Base-by-base conservation (phyloP, 2,797 vertebrate species). In the Spizella passerina region DNA sequence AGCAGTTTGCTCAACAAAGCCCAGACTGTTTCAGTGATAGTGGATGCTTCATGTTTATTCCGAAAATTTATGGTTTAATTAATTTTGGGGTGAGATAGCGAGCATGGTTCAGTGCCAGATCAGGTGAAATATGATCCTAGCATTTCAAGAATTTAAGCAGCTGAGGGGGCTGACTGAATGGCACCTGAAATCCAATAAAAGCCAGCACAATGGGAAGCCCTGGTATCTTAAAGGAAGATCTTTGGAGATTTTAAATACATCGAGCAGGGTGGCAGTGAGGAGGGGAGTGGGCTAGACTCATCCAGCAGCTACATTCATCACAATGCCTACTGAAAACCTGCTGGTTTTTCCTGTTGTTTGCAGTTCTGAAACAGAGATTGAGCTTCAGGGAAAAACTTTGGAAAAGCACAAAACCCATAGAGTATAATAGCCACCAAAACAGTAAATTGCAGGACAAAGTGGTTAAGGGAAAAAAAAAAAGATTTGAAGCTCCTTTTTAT, bases 11-110 rank as follows among this genome's bases (percentile, higher is more conserved):
- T 66, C 92, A 92, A 97, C 95, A 96, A 96, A 94, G 75, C 52
- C 53, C 56, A 83, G 84, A 93, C 88, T 93, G 91, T 97, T 94
- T 94, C 87, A 94, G 65, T 77, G 93, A 83, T 86, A 87, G 78
- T 85, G 77, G 88, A 90, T 71, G 88, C 80, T 92, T 65, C 83
- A 52, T 88, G 86, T 90, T 96, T 90, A 73, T 66, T 95, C 96
- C 2, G 61, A 94, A 94, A 96, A 97, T 95, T 95, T 84, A 96
- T 84, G 86, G 88, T 94, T 96, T 96, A 93, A 96, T 97, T 96
- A 97, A 97, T 95, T 91, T 91, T 86, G 82, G 85, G 86, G 93
- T 91, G 82, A 95, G 95, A 88, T 96, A 93, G 70, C 38, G 73
- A 96, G 55, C 90, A 91, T 92, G 88, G 88, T 94, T 95, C 66